These are phyloP conservation scores for Dryas iulia DNA, from an alignment of 1,140 invertebrate species.

Conservation along the genomic window DNA sequence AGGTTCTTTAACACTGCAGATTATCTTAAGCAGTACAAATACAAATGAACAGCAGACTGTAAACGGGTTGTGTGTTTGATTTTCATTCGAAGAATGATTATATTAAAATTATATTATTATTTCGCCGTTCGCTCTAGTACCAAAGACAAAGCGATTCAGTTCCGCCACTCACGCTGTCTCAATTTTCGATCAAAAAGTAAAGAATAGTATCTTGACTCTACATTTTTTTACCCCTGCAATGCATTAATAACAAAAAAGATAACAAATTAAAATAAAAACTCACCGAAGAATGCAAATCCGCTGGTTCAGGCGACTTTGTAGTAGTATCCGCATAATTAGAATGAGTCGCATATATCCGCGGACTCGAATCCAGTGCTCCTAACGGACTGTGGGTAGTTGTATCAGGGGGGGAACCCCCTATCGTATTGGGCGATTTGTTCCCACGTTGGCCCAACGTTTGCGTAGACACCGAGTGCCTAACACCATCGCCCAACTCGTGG, in stretches of 20 bases:
- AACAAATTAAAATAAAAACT: slow-evolving; percentile 29
- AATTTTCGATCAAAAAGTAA: no score
- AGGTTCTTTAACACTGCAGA: no score
- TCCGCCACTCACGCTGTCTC: no score
- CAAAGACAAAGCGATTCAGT: no score
- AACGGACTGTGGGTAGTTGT: slow-evolving; percentile 90
- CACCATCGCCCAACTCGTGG: slow-evolving; percentile 40
- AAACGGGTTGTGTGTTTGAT: no score
- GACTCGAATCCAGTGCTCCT: slow-evolving; percentile 66
- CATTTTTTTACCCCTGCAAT: no score
- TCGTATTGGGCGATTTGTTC: slow-evolving; percentile 74
- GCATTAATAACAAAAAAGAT: background rate
- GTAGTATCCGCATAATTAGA: slow-evolving; percentile 79
- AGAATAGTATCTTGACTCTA: no score
- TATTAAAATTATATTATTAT: no score
- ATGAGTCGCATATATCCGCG: slow-evolving; percentile 76
- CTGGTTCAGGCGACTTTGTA: slow-evolving; percentile 71
- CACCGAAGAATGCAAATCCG: slow-evolving; percentile 72
- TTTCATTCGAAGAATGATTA: no score
- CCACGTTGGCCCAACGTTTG: slow-evolving; percentile 85
- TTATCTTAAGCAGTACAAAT: no score
- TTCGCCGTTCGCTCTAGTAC: no score
- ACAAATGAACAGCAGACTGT: no score
- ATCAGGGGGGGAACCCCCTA: slow-evolving; percentile 82
- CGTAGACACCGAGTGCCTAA: slow-evolving; percentile 86